Evolutionary conservation across 2,888 invertebrate genomes (phyloP).

Genomic region (Drepanosiphum platanoidis): DNA sequence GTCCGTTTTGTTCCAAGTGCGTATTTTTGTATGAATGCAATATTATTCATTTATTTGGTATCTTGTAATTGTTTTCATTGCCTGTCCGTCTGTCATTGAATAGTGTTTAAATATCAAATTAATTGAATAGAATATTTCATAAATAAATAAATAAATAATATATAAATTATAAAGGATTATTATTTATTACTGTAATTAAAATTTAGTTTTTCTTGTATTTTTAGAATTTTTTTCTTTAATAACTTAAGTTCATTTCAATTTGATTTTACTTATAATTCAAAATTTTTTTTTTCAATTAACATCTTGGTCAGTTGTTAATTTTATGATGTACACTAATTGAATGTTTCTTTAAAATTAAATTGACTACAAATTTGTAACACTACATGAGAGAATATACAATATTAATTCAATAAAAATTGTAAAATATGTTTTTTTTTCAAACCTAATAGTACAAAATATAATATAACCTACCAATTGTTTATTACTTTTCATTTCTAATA

Average conservation of each 20-base stretch:
- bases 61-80: slow-evolving; percentile 51
- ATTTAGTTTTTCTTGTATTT: slow-evolving; percentile 16
- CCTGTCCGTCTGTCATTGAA: slow-evolving; percentile 57
- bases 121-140: slow-evolving; percentile 41
- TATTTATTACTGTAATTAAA: slow-evolving; percentile 41
- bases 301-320: slow-evolving; percentile 31
- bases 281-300: slow-evolving; percentile 29
- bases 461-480: slow-evolving; percentile 16
- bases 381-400: slow-evolving; percentile 41
- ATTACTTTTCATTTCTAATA: slow-evolving; percentile 3
- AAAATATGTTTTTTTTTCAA: background rate
- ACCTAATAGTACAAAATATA: slow-evolving; percentile 4
- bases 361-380: slow-evolving; percentile 51
- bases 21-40: slow-evolving; percentile 62
- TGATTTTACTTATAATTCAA: slow-evolving; percentile 23
- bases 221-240: slow-evolving; percentile 34
- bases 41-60: slow-evolving; percentile 57
- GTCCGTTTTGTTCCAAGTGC: slow-evolving; percentile 60
- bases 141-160: background rate
- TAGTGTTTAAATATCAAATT: slow-evolving; percentile 41
- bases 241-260: slow-evolving; percentile 19
- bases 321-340: slow-evolving; percentile 8
- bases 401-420: slow-evolving; percentile 39
- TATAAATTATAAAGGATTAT: background rate
- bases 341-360: slow-evolving; percentile 32